These are phyloP conservation scores for Phenganax stokvisi DNA, from an alignment of 92 coral and sea anemone genomes.

Conservation along the genomic window DNA sequence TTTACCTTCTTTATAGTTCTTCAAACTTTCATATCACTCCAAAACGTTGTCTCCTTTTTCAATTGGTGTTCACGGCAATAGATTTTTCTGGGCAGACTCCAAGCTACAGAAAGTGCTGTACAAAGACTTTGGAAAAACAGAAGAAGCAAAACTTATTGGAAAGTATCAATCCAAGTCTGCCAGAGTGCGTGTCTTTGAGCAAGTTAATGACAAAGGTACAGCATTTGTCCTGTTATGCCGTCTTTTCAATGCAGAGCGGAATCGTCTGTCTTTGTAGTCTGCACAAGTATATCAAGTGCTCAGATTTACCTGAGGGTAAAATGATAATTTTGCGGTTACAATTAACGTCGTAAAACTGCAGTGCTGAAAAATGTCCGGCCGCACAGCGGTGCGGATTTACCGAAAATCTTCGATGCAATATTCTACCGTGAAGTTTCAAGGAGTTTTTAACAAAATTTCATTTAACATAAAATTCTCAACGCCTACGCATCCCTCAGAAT, in stretches of 20 bases:
- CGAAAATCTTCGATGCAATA: no score
- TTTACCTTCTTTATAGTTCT: background rate
- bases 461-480: no score
- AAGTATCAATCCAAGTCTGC: slow-evolving; percentile 23
- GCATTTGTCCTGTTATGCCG: background rate
- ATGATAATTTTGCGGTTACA: background rate
- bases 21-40: slow-evolving; percentile 25
- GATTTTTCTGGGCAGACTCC: slow-evolving; percentile 21
- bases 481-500: no score
- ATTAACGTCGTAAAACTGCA: background rate
- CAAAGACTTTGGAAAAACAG: background rate
- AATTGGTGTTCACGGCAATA: slow-evolving; percentile 21
- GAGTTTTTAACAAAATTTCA: no score
- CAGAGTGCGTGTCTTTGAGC: slow-evolving; percentile 21
- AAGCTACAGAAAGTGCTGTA: slow-evolving; percentile 16
- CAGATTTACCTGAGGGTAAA: no score
- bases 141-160: slow-evolving; percentile 19
- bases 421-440: no score
- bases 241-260: background rate
- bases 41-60: slow-evolving; percentile 23
- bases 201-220: slow-evolving; percentile 1
- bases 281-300: no score
- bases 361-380: no score
- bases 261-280: no score
- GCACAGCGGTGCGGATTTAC: no score